A percentile compares a stretch with the other conserved stretches of the same genome.
Conservation (phyloP, 1,140 invertebrate species). For the Portunus trituberculatus region DNA sequence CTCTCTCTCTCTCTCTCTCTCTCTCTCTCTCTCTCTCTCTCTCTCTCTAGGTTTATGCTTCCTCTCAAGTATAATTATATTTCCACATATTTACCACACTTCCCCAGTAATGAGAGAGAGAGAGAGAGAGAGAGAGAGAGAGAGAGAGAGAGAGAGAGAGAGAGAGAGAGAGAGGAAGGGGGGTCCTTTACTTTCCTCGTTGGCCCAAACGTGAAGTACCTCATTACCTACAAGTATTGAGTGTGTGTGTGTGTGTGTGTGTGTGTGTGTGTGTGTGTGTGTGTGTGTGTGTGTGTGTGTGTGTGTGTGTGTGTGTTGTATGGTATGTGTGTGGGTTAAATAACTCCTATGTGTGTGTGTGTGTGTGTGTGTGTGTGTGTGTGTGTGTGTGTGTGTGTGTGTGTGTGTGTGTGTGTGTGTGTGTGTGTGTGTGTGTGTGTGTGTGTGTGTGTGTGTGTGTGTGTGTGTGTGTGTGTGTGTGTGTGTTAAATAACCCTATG, state of each 20-base stretch:
- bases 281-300: too few relatives aligned
- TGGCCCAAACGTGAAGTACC: neutral
- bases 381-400: too few relatives aligned
- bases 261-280: too few relatives aligned
- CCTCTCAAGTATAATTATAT: neutral
- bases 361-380: too few relatives aligned
- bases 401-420: neutral
- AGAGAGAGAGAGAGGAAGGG: slow-evolving; percentile 9
- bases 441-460: too few relatives aligned
- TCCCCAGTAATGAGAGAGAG: neutral
- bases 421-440: neutral
- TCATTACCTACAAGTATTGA: slow-evolving; percentile 19
- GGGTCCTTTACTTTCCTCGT: neutral
- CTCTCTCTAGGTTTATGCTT: neutral
- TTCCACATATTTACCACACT: neutral
- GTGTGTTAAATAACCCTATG: neutral
- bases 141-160: slow-evolving; percentile 20
- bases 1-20: slow-evolving; percentile 20
- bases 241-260: neutral
- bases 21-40: slow-evolving; percentile 12
- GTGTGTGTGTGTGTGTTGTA: too few relatives aligned
- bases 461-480: too few relatives aligned
- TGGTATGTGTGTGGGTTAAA: too few relatives aligned
- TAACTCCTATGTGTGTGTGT: too few relatives aligned
- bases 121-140: slow-evolving; percentile 20